Base-by-base conservation (phyloP, 2,797 vertebrate species). In the Sebastes matsubarae region DNA sequence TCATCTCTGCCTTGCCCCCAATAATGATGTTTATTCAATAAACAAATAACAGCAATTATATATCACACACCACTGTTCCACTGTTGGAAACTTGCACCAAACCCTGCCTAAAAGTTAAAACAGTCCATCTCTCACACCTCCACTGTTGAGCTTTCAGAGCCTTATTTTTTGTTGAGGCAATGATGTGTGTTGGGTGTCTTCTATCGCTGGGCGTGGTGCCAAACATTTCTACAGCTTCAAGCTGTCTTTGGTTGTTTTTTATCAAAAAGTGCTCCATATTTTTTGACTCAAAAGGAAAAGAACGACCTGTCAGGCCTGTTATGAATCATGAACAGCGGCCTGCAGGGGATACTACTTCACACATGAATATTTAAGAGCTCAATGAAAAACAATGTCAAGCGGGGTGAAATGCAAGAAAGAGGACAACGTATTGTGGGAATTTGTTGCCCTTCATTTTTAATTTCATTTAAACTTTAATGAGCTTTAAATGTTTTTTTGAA, bases 361-460 rank as follows among this genome's bases (percentile, higher is more conserved):
- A 69, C 27, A 84, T 89, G 25, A 87, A 88, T 90, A 87, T 87
- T 82, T 79, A 82, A 86, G 18, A 82, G 27, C 64, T 68, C 67
- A 52, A 55, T 86, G 59, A 81, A 82, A 86, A 80, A 74, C 55
- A 69, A 83, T 78, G 55, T 79, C 52, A 80, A 58, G 18, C 13
- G 16, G 69, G 46, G 32, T 77, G 36, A 76, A 77, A 74, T 72
- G 6, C n/a, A 61, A 76, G 42, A 54, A 79, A 86, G 61, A 52
- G 5, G 25, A 81, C 22, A 20, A 10, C 4, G 6, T 60, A 64
- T 59, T 81, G 11, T 71, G 38, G 20, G 54, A 70, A 66, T 67
- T 64, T 63, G 50, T 72, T 81, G 29, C 2, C 10, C 20, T 73
- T 74, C 13, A 74, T 77, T 68, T 81, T 69, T 68, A 12, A 29